phyloP scores from a whole-genome alignment of 2,797 vertebrate genomes.

The Liasis olivaceus region DNA sequence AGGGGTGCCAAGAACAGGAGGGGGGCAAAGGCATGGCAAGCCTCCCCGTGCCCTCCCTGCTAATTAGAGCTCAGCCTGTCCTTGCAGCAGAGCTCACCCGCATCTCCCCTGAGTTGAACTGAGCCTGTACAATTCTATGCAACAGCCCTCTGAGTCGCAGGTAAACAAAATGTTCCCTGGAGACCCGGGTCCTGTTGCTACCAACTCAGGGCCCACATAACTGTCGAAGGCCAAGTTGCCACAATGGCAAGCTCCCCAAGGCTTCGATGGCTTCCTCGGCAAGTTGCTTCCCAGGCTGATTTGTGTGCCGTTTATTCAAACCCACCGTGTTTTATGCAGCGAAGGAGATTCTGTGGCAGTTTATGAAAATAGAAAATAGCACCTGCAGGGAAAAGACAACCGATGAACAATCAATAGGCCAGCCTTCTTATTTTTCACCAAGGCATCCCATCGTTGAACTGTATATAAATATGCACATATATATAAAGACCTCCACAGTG shows the following conservation, averaged over 20 bases:
- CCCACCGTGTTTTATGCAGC: too few species aligned
- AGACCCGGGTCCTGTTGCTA: conserved; percentile 24
- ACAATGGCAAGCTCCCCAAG: neutral
- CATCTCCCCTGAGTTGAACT: conserved; percentile 50
- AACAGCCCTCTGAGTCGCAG: conserved; percentile 13
- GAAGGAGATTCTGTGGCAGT: neutral
- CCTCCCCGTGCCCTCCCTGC: conserved; percentile 12
- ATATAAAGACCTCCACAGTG: too few species aligned
- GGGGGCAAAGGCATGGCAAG: conserved; percentile 32
- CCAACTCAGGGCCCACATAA: conserved; percentile 22
- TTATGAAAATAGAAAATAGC: neutral
- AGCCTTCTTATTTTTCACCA: neutral
- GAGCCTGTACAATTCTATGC: conserved; percentile 50
- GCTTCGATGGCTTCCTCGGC: neutral
- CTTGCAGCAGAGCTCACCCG: conserved; percentile 49
- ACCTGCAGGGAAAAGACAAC: neutral
- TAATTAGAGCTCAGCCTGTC: conserved; percentile 59
- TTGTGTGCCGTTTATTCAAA: neutral
- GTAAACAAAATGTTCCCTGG: conserved; percentile 49
- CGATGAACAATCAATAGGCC: neutral
- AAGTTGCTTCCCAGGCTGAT: neutral
- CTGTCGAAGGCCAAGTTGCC: conserved; percentile 33
- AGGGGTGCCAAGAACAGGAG: conserved; percentile 18
- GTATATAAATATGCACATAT: too few species aligned
- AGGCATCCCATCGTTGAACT: neutral